Conservation (phyloP, 2,797 vertebrate genomes). For the Acomys russatus region DNA sequence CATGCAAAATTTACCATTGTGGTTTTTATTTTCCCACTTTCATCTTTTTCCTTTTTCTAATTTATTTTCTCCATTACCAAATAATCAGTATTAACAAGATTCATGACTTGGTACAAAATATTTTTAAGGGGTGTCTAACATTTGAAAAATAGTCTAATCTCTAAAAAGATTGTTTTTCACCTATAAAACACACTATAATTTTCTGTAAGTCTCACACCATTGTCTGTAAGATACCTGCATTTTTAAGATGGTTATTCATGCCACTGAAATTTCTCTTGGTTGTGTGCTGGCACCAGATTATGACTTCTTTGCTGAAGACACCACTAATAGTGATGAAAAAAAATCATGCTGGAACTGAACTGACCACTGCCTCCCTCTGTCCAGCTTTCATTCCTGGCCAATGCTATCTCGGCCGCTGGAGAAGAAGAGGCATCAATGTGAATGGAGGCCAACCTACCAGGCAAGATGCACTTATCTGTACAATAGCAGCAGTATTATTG, state of each 20-base stretch:
- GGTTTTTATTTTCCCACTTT: neutral
- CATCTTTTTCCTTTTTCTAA: neutral
- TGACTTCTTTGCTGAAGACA: neutral
- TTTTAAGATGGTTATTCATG: neutral
- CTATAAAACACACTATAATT: conserved; percentile 6
- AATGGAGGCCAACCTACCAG: neutral
- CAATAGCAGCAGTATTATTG: neutral
- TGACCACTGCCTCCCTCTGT: neutral
- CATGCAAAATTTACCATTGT: neutral
- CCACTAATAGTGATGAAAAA: neutral
- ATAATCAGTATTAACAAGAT: neutral
- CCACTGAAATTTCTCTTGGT: neutral
- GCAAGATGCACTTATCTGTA: neutral
- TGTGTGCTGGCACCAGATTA: neutral
- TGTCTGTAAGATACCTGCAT: neutral
- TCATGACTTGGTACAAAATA: neutral
- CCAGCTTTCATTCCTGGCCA: neutral
- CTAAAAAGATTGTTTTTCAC: neutral
- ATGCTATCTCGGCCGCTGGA: neutral
- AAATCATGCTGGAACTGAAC: neutral
- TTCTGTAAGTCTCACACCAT: neutral
- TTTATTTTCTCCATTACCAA: neutral
- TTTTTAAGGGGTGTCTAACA: neutral
- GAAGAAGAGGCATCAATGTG: neutral
- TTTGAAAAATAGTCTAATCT: neutral